Evolutionary conservation across 1,140 invertebrate species (phyloP).

Genomic region (Plectus sambesii): DNA sequence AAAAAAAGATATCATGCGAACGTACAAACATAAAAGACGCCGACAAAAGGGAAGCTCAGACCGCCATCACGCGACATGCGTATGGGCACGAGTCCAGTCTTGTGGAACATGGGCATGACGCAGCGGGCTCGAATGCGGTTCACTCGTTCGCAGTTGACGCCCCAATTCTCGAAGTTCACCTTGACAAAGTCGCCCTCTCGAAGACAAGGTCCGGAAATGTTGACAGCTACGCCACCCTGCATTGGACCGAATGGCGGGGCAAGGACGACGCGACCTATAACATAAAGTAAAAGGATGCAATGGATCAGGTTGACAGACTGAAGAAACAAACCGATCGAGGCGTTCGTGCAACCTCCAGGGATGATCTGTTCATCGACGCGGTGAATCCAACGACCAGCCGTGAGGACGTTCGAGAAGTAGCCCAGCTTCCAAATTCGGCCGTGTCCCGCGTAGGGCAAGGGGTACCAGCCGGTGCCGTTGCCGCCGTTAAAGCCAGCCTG

Average conservation of each 20-base stretch:
- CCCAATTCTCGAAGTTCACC: constrained; percentile 23
- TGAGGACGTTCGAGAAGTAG: constrained; percentile 38
- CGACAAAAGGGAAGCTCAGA: constrained; percentile 70
- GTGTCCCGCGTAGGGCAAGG: constrained; percentile 22
- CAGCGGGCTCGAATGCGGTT: constrained; percentile 19
- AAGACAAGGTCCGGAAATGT: constrained; percentile 85
- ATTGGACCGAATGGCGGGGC: constrained; percentile 82
- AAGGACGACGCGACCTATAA: constrained; percentile 48
- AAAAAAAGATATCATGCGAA: too few relatives aligned
- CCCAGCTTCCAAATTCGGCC: constrained; percentile 22
- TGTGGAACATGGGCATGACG: constrained; percentile 56
- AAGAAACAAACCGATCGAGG: constrained; percentile 18
- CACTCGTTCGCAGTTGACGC: constrained; percentile 17
- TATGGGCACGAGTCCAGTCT: constrained; percentile 76
- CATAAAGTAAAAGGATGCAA: too few relatives aligned
- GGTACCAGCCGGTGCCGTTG: constrained; percentile 75
- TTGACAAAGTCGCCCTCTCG: constrained; percentile 18
- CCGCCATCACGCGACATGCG: constrained; percentile 67
- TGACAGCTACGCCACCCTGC: constrained; percentile 81
- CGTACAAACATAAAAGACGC: constrained; percentile 48
- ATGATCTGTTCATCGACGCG: constrained; percentile 85
- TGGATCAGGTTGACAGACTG: too few relatives aligned
- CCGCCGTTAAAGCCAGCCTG: constrained; percentile 88
- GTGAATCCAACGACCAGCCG: constrained; percentile 79
- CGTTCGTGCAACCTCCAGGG: constrained; percentile 64